Percentiles rank a stretch among this genome's conserved stretches.
Evolutionary conservation across 2,113 vertebrate species (phyloP).

Genomic region (Tachysurus vachellii): DNA sequence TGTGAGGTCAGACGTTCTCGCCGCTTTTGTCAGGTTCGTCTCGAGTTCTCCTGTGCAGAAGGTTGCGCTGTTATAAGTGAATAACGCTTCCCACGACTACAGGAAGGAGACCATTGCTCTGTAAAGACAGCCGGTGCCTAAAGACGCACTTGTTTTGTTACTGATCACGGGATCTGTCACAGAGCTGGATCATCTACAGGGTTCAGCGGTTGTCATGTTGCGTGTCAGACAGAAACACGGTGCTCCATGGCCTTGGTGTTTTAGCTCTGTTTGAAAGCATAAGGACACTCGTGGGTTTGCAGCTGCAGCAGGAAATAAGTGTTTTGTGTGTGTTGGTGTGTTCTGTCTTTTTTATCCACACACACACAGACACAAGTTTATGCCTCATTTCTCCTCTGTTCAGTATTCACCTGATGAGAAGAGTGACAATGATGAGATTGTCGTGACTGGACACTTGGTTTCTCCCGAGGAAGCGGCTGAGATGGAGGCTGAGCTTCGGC

Average conservation of each 20-base stretch:
- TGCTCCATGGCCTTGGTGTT: too few species aligned
- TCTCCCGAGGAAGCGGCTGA: slow-evolving; percentile 49
- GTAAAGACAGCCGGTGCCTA: background rate
- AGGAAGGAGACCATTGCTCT: background rate
- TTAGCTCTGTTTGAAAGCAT: too few species aligned
- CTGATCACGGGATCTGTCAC: too few species aligned
- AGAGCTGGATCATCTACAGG: too few species aligned
- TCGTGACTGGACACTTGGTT: slow-evolving; percentile 66
- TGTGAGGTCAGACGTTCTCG: too few species aligned
- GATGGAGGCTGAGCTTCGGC: slow-evolving; percentile 45
- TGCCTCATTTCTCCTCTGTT: background rate
- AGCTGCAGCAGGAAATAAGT: too few species aligned
- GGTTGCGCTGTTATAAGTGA: background rate
- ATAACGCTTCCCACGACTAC: background rate
- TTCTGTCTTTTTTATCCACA: background rate
- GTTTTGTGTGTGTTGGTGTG: too few species aligned
- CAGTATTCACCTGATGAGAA: slow-evolving; percentile 68
- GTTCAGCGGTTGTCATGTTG: too few species aligned
- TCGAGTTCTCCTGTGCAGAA: background rate
- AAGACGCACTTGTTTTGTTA: too few species aligned
- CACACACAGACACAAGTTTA: background rate
- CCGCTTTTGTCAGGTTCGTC: too few species aligned
- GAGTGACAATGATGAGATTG: slow-evolving; percentile 77
- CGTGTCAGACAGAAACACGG: too few species aligned
- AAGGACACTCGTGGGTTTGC: too few species aligned